A percentile compares a stretch with the other conserved stretches of the same genome.
These are phyloP conservation scores for Drosophila stalkeri DNA, from an alignment of 2,888 invertebrate genomes.

Conservation along the genomic window DNA sequence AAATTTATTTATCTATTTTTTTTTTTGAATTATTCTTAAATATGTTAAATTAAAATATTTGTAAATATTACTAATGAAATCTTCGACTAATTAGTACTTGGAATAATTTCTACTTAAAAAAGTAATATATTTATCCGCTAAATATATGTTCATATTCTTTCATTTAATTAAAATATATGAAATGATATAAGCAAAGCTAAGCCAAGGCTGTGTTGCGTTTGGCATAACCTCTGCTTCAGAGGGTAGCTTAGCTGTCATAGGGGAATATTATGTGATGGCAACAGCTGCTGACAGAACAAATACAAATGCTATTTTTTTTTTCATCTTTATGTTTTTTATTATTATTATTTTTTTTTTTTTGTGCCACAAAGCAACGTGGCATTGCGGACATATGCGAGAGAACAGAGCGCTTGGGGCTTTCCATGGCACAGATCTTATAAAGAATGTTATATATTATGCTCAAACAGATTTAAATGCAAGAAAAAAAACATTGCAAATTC, in stretches of 20 bases:
- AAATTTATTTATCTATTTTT: too few species aligned
- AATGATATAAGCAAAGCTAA: background rate
- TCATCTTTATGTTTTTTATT: background rate
- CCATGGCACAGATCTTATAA: background rate
- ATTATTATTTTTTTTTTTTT: background rate
- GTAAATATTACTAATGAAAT: too few species aligned
- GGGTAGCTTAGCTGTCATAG: background rate
- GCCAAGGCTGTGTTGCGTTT: background rate
- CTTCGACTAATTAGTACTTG: too few species aligned
- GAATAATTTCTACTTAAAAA: background rate
- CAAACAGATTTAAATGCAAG: background rate
- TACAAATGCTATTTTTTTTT: background rate
- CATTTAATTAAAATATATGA: background rate
- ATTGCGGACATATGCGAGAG: background rate
- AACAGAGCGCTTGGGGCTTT: conserved; percentile 3
- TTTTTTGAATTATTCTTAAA: too few species aligned
- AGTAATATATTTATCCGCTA: background rate
- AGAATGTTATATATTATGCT: background rate
- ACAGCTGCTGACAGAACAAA: conserved; percentile 10
- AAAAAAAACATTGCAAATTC: background rate
- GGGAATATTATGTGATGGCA: background rate
- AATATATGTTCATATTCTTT: background rate
- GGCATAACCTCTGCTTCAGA: background rate
- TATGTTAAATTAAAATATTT: too few species aligned
- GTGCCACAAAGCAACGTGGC: background rate